Evolutionary conservation across 2,888 invertebrate genomes (phyloP), one percentile per base, ranked within the genome.

Genomic region (Drosophila hamatofila): DNA sequence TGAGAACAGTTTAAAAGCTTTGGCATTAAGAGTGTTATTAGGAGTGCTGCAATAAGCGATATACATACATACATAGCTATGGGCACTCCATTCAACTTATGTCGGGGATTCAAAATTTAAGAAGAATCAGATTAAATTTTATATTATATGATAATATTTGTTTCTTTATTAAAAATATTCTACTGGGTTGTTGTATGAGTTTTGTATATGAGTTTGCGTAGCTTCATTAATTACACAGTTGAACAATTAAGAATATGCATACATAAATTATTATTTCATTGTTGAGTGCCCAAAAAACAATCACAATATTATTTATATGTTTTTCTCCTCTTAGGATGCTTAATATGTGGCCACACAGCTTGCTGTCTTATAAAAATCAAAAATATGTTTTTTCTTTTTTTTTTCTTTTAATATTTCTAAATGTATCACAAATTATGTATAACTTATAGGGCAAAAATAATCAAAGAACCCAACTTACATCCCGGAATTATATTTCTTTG

Each of bases 101-200:
- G 23, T 21, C 21, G 12, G 11, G 5, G 16, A 12, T 7, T 30
- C 2, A 7, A 23, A 25, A 54, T 7, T n/a, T 16, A 3, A 11
- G 6, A 21, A 27, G 2, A 35, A 12, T 12, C 16, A 9, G 23
- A 25, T n/a, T 11, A n/a, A 5, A 5, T 16, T 9, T 12, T 12
- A 12, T 12, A 37, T 37, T 1, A 48, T 41, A 65, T 60, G 44
- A 57, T 65, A 54, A 56, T 62, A 64, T 81, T 63, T n/a, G 39
- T 52, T 59, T 83, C 54, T 76, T 83, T 87, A 83, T 81, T 83
- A 78, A 78, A 84, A 84, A 76, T 87, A 70, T 64, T 61, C 79
- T 87, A 76, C 64, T 58, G 64, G 55, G 30, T 65, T 56, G 57
- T 52, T 52, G 67, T 55, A 46, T 54, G 25, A 57, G 41, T 49